Percentiles rank a stretch among this genome's conserved stretches.
Conservation (phyloP, 2,113 vertebrate genomes). For the Bujurquina vittata region DNA sequence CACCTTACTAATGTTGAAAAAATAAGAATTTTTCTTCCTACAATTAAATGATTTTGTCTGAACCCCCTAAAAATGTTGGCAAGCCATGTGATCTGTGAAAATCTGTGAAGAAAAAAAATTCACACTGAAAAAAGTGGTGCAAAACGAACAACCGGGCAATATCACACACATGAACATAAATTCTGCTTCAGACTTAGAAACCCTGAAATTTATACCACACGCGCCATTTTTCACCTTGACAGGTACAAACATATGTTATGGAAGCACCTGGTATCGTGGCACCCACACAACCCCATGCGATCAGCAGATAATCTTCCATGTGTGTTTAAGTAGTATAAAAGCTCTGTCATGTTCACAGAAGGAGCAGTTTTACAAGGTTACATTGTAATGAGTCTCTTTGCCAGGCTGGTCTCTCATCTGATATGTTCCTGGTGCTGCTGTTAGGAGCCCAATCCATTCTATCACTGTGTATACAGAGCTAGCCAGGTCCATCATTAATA, state of each 20-base stretch:
- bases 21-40: not conserved
- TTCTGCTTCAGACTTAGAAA: not conserved
- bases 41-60: not conserved
- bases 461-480: slow-evolving; percentile 69
- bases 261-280: slow-evolving; percentile 1
- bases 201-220: not conserved
- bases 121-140: not conserved
- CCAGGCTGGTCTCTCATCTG: slow-evolving; percentile 63
- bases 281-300: slow-evolving; percentile 12
- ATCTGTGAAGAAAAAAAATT: not conserved
- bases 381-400: slow-evolving; percentile 64
- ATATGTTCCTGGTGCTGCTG: slow-evolving; percentile 65
- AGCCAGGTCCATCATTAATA: slow-evolving; percentile 75
- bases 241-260: not conserved
- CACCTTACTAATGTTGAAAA: not conserved
- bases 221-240: slow-evolving; percentile 5
- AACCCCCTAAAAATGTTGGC: not conserved
- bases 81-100: not conserved
- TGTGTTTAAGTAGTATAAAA: slow-evolving; percentile 63
- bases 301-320: slow-evolving; percentile 44
- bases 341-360: slow-evolving; percentile 53
- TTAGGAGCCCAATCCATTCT: slow-evolving; percentile 64
- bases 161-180: not conserved
- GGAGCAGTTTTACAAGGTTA: slow-evolving; percentile 72
- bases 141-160: not conserved